phyloP scores from a whole-genome alignment of 2,888 invertebrate species.

The Dynastes maya region DNA sequence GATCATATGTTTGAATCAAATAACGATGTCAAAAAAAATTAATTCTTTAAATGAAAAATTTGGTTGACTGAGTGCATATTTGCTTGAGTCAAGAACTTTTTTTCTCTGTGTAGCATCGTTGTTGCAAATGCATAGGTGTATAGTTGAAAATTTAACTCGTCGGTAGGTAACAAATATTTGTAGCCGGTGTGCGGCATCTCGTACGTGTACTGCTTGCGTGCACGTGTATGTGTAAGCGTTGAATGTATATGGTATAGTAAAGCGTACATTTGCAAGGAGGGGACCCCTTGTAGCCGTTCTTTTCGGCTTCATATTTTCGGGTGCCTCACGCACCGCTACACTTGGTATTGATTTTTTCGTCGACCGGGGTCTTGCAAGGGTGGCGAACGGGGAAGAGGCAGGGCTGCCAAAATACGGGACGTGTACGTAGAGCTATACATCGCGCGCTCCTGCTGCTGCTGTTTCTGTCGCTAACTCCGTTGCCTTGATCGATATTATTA shows the following conservation, averaged over 20 bases:
- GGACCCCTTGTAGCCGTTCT: constrained; percentile 48
- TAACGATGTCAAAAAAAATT: too few relatives aligned
- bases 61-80: too few relatives aligned
- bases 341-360: constrained; percentile 63
- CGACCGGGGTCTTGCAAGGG: constrained; percentile 57
- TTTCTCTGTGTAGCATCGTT: not conserved
- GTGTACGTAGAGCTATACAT: constrained; percentile 42
- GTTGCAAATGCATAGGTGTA: constrained; percentile 17
- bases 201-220: constrained; percentile 25
- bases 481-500: constrained; percentile 50
- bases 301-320: constrained; percentile 55
- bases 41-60: too few relatives aligned
- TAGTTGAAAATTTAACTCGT: constrained; percentile 29
- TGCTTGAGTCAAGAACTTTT: too few relatives aligned
- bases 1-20: too few relatives aligned
- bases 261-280: constrained; percentile 48
- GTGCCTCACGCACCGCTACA: constrained; percentile 59
- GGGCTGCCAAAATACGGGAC: constrained; percentile 50
- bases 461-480: constrained; percentile 44
- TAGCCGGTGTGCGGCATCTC: constrained; percentile 12
- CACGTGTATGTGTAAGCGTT: constrained; percentile 27
- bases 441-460: constrained; percentile 42
- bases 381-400: constrained; percentile 55
- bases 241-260: constrained; percentile 32
- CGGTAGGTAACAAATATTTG: constrained; percentile 32